phyloP scores from a whole-genome alignment of 2,113 vertebrate genomes.

The Columbina picui region DNA sequence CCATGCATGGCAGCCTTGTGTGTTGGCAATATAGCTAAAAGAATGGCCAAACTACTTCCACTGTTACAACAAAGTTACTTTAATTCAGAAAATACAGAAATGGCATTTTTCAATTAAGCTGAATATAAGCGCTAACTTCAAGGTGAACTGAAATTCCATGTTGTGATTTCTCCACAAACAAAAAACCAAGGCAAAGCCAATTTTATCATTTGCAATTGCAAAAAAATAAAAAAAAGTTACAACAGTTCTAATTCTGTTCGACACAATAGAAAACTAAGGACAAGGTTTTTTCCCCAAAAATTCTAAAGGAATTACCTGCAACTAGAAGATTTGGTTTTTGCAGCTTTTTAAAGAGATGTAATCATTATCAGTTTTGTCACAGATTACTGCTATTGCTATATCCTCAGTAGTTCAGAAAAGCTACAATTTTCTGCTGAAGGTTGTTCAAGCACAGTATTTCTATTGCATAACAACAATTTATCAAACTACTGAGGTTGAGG shows the following conservation, averaged over 20 bases:
- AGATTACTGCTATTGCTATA: not conserved
- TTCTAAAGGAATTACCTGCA: not conserved
- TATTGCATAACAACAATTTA: not conserved
- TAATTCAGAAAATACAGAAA: not conserved
- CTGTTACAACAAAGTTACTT: not conserved
- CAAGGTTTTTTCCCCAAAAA: not conserved
- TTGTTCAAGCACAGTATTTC: not conserved
- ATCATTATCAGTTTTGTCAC: not conserved
- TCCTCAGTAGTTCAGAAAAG: not conserved
- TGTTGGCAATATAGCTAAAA: not conserved
- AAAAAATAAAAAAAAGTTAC: not conserved
- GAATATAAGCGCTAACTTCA: accelerated
- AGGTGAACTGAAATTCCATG: not conserved
- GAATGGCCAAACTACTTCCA: not conserved
- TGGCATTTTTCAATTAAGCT: not conserved
- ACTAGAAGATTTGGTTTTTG: not conserved
- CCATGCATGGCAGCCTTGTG: not conserved
- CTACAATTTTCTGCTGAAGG: not conserved
- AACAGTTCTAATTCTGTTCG: not conserved
- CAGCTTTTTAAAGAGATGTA: not conserved
- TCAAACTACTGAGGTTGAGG: not conserved
- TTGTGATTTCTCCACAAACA: not conserved
- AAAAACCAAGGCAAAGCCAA: not conserved
- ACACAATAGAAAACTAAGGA: not conserved
- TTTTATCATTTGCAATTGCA: not conserved